Evolutionary conservation across 1,140 invertebrate species (phyloP), one percentile per base, ranked within the genome.

Genomic region (Vollenhovia emeryi): DNA sequence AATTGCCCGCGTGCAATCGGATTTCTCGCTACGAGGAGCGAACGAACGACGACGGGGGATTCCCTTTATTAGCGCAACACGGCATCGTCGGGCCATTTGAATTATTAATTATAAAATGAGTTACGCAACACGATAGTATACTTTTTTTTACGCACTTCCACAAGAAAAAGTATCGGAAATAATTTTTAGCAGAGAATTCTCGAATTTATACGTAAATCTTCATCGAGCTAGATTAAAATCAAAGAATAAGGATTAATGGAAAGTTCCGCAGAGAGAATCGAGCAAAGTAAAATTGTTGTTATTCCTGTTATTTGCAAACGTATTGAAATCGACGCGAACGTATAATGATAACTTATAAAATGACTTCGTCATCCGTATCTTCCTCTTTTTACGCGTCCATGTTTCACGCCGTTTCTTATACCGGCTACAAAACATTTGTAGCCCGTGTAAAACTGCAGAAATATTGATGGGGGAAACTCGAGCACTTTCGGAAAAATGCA

Each of bases 31-130:
- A 15, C 57, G 40, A 45, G n/a, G 8, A 60, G 18, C 18, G 74
- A 62, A 18, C 18, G 15, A n/a, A 48, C 55, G 57, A 21, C 40
- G 52, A 33, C 27, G 27, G 64, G n/a, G 11, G 27, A 43, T 78
- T 78, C 7, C 27, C 1, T 43, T 5, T 75, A 24, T 13, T 43
- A 76, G 18, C 8, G 55, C 15, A 36, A 75, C 27, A 59, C 71
- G 13, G 13, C 30, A 18, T 59, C 24, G 30, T 15, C 18, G 11
- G 0, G 7, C 62, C n/a, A 27, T 50, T 79, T 68, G 27, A 76
- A 79, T 50, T 66, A 79, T 79, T 79, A 68, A 79, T 21, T 50
- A 11, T 36, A 79, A 36, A 27, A 68, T 33, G n/a, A 79, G 5
- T 33, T 59, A 59, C 5, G 74, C 27, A 79, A 48, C 3, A 18